These are phyloP conservation scores for Scylla paramamosain DNA, from an alignment of 1,140 invertebrate genomes.

Conservation along the genomic window DNA sequence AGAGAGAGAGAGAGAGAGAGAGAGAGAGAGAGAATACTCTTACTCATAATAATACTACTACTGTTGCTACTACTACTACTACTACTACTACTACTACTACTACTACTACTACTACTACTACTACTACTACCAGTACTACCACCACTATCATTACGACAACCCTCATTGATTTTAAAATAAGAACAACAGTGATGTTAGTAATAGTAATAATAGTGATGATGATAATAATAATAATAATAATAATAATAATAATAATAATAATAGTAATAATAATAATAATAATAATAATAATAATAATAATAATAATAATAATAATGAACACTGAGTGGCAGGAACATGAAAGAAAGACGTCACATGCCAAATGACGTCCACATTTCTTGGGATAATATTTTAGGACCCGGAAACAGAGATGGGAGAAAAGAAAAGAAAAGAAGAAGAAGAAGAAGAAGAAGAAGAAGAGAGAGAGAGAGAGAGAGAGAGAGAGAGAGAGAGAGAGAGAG, in stretches of 20 bases:
- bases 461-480: neutral
- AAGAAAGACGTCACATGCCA: neutral
- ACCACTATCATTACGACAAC: neutral
- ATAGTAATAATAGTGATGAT: too few species aligned
- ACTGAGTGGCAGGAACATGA: neutral
- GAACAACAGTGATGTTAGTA: too few species aligned
- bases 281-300: neutral
- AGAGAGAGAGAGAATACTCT: neutral
- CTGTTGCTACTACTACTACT: neutral
- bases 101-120: neutral
- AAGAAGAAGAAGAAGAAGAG: neutral
- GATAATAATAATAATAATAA: too few species aligned
- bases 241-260: too few species aligned
- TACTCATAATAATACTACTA: too few species aligned
- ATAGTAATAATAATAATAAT: neutral
- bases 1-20: conserved; percentile 20
- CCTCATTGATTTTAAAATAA: too few species aligned
- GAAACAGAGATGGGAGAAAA: neutral
- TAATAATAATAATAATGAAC: neutral
- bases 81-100: neutral
- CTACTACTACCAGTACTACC: neutral
- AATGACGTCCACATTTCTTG: neutral
- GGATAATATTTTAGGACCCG: neutral
- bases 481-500: too few species aligned
- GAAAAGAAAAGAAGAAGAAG: too few species aligned